phyloP scores from a whole-genome alignment of 1,140 invertebrate species.

The Trachymyrmex cornetzi region DNA sequence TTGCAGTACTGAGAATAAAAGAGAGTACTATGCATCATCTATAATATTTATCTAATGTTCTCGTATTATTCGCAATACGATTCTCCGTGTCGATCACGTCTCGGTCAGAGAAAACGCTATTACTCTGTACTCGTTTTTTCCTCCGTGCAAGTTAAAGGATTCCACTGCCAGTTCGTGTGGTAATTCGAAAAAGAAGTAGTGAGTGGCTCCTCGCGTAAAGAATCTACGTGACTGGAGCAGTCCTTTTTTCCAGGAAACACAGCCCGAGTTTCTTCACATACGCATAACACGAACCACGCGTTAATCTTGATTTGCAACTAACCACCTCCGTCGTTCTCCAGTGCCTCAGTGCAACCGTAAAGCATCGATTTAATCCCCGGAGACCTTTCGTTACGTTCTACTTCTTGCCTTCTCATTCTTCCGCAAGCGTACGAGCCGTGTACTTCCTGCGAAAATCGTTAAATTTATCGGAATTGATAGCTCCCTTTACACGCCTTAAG shows the following conservation, averaged over 20 bases:
- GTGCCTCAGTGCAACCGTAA: conserved; percentile 55
- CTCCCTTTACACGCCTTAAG: conserved; percentile 53
- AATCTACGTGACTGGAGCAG: conserved; percentile 70
- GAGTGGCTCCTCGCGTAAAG: conserved; percentile 75
- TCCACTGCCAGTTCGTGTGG: conserved; percentile 41
- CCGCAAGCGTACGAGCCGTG: conserved; percentile 38
- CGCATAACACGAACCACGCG: conserved; percentile 70
- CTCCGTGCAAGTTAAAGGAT: conserved; percentile 11
- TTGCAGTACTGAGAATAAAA: neutral
- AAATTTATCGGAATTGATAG: conserved; percentile 60
- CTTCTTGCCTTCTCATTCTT: conserved; percentile 56
- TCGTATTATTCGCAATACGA: conserved; percentile 12
- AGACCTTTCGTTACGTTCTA: conserved; percentile 54
- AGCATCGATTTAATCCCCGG: conserved; percentile 67
- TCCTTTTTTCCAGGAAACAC: conserved; percentile 27
- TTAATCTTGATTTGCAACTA: conserved; percentile 71
- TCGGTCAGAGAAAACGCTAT: neutral
- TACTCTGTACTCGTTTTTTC: conserved; percentile 22
- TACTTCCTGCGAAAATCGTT: conserved; percentile 60
- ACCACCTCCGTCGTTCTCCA: conserved; percentile 53
- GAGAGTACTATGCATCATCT: neutral
- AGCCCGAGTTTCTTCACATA: conserved; percentile 57
- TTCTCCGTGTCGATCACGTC: conserved; percentile 19
- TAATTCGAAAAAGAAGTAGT: conserved; percentile 68
- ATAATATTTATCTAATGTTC: neutral